Conservation (phyloP, 2,113 vertebrate species). For the Mirounga angustirostris region DNA sequence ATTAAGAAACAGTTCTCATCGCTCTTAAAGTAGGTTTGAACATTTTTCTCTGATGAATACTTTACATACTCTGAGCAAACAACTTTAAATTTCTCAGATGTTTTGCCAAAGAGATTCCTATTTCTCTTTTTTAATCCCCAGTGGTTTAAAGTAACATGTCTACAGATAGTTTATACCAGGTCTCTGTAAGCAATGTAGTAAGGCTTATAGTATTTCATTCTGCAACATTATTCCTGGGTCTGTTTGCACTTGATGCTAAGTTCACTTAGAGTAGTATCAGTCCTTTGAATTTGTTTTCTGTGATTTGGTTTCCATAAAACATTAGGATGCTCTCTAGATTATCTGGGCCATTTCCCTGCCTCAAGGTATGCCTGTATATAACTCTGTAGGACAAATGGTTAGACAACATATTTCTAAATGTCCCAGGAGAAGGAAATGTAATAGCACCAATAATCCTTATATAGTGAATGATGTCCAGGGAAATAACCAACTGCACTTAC, state of each 20-base stretch:
- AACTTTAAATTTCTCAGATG: conserved; percentile 66
- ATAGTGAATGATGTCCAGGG: not conserved
- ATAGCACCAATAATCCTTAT: not conserved
- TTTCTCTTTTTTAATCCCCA: conserved; percentile 62
- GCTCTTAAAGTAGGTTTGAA: conserved; percentile 66
- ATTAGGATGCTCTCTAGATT: not conserved
- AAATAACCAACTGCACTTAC: not conserved
- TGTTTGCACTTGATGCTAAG: not conserved
- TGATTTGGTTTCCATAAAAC: conserved; percentile 55
- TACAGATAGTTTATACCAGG: conserved; percentile 49
- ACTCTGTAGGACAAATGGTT: conserved; percentile 24
- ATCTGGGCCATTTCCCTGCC: not conserved
- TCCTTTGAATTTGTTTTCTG: conserved; percentile 60
- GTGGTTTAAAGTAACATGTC: conserved; percentile 41
- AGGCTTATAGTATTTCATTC: conserved; percentile 15
- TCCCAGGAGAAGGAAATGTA: not conserved
- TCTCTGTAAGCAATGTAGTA: conserved; percentile 19
- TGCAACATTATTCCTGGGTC: not conserved
- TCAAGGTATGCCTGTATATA: not conserved
- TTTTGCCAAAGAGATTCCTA: conserved; percentile 45
- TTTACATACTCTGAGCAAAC: conserved; percentile 71
- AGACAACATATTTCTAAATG: not conserved
- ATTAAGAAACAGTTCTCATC: conserved; percentile 72
- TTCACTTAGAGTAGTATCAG: not conserved
- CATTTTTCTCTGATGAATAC: conserved; percentile 71